Evolutionary conservation across 2,888 invertebrate genomes (phyloP), one percentile per base, ranked within the genome.

Genomic region (Meiosimyza platycephala): DNA sequence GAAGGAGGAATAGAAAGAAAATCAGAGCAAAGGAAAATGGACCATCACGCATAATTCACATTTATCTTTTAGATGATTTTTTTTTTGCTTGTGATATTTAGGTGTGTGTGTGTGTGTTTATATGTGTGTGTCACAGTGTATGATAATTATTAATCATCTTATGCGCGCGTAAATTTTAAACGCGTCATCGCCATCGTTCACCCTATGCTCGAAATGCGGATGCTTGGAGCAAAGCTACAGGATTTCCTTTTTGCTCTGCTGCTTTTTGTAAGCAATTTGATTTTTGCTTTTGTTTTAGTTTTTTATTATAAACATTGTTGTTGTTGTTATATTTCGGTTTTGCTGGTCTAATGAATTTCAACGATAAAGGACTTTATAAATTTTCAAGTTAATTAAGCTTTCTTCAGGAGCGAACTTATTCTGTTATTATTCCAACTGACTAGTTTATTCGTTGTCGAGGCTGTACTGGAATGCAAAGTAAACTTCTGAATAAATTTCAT

Each of bases 351-450:
- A 82, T 80, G 81, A 77, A 79, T 81, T 82, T 79, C 76, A 68
- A 73, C 76, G 76, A 81, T 80, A 82, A 81, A 80, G 76, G 82
- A 83, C 83, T 84, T 84, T 78, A 82, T 82, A 81, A 83, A 84
- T 83, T 84, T 82, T 82, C 81, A 83, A 85, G 81, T 82, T 86
- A 86, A 85, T 85, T 86, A 84, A 80, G 81, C 81, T 82, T 76
- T 76, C 72, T 71, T 72, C 63, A 72, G 74, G 50, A 48, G 64
- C 67, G 65, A 52, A 64, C 18, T 51, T 22, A 40, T 72, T 72
- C 12, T 55, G 40, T 68, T 57, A 28, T 57, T n/a, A 22, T 9
- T 57, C 28, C 16, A 22, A 22, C 6, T 57, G 18, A 12, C 12
- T 55, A 16, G 54, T 54, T n/a, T 22, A 55, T 55, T 55, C 40